These are phyloP conservation scores for Grallaria varia DNA, from an alignment of 2,113 vertebrate species.

Conservation along the genomic window DNA sequence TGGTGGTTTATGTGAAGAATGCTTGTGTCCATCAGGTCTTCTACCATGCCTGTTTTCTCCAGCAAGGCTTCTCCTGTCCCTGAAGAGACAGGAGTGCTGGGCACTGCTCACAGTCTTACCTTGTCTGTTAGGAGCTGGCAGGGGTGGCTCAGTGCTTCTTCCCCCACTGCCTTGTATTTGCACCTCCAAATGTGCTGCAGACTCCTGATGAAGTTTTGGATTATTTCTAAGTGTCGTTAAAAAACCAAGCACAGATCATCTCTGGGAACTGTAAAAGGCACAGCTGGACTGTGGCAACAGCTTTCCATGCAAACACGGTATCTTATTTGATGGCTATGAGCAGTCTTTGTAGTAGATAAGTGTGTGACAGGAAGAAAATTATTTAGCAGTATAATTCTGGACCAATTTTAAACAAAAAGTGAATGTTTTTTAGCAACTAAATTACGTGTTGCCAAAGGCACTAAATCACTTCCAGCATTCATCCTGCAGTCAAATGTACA, in stretches of 20 bases:
- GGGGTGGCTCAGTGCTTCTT: neutral
- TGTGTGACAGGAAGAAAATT: neutral
- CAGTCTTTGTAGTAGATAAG: neutral
- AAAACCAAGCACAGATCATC: neutral
- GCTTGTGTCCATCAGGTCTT: rapidly evolving
- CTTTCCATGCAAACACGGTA: neutral
- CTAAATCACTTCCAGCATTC: neutral
- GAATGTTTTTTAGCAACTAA: neutral
- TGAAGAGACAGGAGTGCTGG: neutral
- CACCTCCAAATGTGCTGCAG: neutral
- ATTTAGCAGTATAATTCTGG: neutral
- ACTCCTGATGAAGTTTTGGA: neutral
- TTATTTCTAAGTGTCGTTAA: neutral
- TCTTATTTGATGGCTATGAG: neutral
- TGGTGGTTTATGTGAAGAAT: neutral
- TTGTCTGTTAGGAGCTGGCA: neutral
- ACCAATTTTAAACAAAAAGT: neutral
- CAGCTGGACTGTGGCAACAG: neutral
- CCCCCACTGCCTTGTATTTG: neutral
- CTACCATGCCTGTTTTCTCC: rapidly evolving
- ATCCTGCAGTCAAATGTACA: neutral
- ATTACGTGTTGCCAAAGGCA: neutral
- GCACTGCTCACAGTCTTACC: neutral
- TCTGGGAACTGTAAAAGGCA: neutral
- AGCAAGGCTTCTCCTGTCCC: rapidly evolving